Conservation (phyloP, 2,888 invertebrate species). For the Hirudinaria manillensis region DNA sequence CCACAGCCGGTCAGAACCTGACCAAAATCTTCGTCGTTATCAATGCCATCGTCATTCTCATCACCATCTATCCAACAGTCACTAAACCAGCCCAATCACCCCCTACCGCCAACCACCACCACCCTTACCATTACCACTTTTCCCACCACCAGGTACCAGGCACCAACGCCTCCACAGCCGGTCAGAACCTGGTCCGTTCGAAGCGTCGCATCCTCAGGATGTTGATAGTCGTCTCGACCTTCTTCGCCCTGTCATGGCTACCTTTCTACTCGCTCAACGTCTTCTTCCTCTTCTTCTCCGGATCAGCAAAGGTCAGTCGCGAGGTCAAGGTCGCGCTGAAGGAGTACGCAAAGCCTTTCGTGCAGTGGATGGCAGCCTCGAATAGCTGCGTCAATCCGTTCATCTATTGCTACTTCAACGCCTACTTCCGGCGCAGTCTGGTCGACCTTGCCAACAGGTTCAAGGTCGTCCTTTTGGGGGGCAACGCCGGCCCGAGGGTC, state of each 20-base stretch:
- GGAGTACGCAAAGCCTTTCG: conserved; percentile 70
- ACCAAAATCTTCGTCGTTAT: too few relatives aligned
- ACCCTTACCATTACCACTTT: background rate
- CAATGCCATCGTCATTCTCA: too few relatives aligned
- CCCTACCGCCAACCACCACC: background rate
- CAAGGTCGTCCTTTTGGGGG: background rate
- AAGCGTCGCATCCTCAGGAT: conserved; percentile 90
- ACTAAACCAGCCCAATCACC: too few relatives aligned
- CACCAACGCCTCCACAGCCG: conserved; percentile 41
- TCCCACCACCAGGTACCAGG: conserved; percentile 60
- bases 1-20: too few relatives aligned
- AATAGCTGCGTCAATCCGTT: conserved; percentile 93
- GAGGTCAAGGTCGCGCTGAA: conserved; percentile 16
- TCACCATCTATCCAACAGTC: too few relatives aligned
- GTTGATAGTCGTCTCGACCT: conserved; percentile 84
- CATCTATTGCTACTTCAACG: conserved; percentile 77
- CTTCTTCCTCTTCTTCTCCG: conserved; percentile 66
- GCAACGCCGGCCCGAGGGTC: background rate
- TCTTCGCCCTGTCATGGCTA: conserved; percentile 86
- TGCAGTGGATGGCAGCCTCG: conserved; percentile 85
- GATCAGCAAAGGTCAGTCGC: conserved; percentile 54
- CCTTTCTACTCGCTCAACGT: conserved; percentile 84
- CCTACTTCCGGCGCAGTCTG: conserved; percentile 34
- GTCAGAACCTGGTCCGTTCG: conserved; percentile 63
- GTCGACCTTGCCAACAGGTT: background rate